Evolutionary conservation across 2,113 vertebrate species (phyloP).

Genomic region (Nothoprocta pentlandii): DNA sequence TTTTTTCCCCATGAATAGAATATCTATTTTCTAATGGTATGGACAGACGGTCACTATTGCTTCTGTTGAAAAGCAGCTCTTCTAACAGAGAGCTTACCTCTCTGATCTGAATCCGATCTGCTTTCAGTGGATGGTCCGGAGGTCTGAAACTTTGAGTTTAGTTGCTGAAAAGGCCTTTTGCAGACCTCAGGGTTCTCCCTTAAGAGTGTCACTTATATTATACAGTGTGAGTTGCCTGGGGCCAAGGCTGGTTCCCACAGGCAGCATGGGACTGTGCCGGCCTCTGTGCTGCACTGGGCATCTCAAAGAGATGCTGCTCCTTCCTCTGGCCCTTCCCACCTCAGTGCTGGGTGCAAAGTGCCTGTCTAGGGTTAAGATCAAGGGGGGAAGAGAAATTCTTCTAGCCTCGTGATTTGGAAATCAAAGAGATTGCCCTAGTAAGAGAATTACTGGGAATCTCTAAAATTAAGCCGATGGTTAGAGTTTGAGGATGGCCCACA

Average conservation of each 20-base stretch:
- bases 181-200: neutral
- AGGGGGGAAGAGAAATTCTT: neutral
- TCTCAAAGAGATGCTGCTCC: neutral
- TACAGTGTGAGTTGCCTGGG: neutral
- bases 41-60: neutral
- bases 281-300: accelerated
- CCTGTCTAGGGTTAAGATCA: neutral
- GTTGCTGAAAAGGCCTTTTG: neutral
- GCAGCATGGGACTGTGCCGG: accelerated
- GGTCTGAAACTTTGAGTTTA: neutral
- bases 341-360: neutral
- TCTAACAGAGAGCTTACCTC: neutral
- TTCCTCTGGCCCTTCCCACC: neutral
- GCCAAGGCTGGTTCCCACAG: neutral
- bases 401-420: neutral
- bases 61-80: neutral
- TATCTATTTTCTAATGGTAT: neutral
- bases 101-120: neutral
- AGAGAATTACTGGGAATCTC: neutral
- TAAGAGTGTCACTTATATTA: neutral
- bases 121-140: neutral
- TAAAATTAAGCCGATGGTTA: neutral
- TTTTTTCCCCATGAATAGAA: neutral
- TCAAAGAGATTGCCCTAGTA: neutral
- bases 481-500: neutral